Evolutionary conservation across 2,888 invertebrate genomes (phyloP).

Genomic region (Exocentrus adspersus): DNA sequence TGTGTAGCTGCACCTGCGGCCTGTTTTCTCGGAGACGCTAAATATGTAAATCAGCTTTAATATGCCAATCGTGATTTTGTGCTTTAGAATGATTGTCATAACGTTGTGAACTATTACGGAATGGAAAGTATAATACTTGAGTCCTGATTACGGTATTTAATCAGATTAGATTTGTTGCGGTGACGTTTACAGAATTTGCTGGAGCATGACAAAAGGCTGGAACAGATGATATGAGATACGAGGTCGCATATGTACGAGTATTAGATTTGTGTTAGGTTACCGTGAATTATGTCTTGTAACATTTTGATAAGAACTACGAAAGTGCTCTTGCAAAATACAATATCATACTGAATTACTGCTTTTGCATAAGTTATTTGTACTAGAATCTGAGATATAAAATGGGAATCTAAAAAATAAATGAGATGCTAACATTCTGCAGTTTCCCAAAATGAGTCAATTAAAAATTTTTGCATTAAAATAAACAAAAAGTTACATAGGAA

Average conservation of each 20-base stretch:
- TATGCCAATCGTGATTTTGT: slow-evolving; percentile 19
- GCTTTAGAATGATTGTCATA: slow-evolving; percentile 17
- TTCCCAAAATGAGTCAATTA: too few species aligned
- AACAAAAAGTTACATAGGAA: too few species aligned
- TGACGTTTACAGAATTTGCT: background rate
- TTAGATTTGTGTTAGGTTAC: too few species aligned
- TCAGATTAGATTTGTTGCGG: slow-evolving; percentile 12
- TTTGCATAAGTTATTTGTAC: too few species aligned
- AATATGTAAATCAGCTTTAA: slow-evolving; percentile 18
- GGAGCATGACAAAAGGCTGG: background rate
- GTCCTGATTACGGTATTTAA: slow-evolving; percentile 7
- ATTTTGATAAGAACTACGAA: too few species aligned
- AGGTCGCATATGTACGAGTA: background rate
- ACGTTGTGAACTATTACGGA: slow-evolving; percentile 5
- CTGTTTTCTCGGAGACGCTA: slow-evolving; percentile 18
- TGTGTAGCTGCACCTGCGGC: slow-evolving; percentile 29
- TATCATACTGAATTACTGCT: too few species aligned
- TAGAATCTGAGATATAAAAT: too few species aligned
- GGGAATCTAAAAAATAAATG: too few species aligned
- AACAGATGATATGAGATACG: background rate
- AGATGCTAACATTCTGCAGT: too few species aligned
- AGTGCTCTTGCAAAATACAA: too few species aligned
- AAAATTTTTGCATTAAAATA: too few species aligned
- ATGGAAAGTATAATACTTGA: slow-evolving; percentile 14
- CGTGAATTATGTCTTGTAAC: too few species aligned